These are phyloP conservation scores for Phalanger gymnotis DNA, from an alignment of 2,797 vertebrate genomes.

Conservation along the genomic window DNA sequence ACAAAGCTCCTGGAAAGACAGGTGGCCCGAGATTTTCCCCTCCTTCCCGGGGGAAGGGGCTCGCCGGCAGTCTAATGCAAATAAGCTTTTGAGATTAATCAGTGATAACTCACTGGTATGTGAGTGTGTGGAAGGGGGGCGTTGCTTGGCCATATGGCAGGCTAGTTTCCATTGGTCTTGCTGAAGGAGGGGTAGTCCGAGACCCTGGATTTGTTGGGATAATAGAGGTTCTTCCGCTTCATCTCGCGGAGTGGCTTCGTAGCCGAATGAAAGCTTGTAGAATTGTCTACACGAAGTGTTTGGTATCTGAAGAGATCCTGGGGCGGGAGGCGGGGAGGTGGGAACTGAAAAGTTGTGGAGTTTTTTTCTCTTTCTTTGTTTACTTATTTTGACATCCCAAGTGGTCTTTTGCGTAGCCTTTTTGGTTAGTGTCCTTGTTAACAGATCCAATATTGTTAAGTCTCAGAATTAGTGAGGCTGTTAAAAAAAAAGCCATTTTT, in stretches of 20 bases:
- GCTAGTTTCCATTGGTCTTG: conserved; percentile 1
- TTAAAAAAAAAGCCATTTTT: neutral
- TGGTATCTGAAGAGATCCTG: neutral
- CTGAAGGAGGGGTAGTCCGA: neutral
- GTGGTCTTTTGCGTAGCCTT: neutral
- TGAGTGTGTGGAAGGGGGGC: neutral
- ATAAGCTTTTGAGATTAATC: conserved; percentile 61
- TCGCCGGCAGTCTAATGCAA: conserved; percentile 2
- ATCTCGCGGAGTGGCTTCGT: conserved; percentile 9
- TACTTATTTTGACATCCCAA: neutral
- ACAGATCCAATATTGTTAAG: neutral
- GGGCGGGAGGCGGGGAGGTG: neutral
- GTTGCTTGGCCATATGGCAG: conserved; percentile 65
- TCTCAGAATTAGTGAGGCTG: neutral
- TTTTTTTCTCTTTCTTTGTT: neutral
- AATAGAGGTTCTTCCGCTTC: neutral
- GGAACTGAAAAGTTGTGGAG: neutral
- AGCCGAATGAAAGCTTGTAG: neutral
- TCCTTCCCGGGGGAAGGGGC: neutral
- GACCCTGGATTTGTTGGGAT: conserved; percentile 5
- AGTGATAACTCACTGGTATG: conserved; percentile 13
- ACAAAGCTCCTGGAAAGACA: conserved; percentile 45
- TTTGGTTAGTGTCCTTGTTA: neutral
- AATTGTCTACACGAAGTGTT: neutral
- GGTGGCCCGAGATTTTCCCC: neutral